Percentiles rank a stretch among this genome's conserved stretches.
phyloP scores from a whole-genome alignment of 2,113 vertebrate species.

The Lophotis ruficrista region DNA sequence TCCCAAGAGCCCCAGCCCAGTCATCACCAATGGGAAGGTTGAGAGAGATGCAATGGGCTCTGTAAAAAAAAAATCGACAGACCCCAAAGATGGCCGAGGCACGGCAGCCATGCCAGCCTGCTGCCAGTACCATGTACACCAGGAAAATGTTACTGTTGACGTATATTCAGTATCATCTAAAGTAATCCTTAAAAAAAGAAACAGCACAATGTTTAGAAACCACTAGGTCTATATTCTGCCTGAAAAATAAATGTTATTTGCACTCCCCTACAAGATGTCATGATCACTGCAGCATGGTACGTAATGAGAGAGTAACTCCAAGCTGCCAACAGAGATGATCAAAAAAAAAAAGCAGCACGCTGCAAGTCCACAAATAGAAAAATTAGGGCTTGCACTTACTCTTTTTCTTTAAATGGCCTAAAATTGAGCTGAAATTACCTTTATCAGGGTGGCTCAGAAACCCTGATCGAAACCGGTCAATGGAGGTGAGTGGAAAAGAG shows the following conservation, averaged over 20 bases:
- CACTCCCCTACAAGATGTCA: conserved; percentile 24
- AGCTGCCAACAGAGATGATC: conserved; percentile 1
- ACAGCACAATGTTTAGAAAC: not conserved
- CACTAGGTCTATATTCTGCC: not conserved
- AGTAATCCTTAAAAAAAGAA: not conserved
- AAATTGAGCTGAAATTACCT: not conserved
- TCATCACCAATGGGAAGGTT: fast-evolving
- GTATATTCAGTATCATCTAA: not conserved
- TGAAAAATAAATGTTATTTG: not conserved
- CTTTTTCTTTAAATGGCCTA: not conserved
- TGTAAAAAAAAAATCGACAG: not conserved
- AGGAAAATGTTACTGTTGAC: not conserved
- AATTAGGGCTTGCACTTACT: not conserved
- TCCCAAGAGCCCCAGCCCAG: not conserved
- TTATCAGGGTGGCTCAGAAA: not conserved
- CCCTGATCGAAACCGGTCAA: not conserved
- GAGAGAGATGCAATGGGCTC: not conserved
- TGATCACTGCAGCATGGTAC: not conserved
- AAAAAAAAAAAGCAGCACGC: conserved; percentile 41
- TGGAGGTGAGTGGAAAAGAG: not conserved
- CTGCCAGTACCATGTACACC: fast-evolving
- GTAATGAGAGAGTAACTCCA: not conserved
- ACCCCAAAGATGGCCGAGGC: not conserved
- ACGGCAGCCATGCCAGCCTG: not conserved
- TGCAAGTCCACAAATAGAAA: conserved; percentile 28